Evolutionary conservation across 2,797 vertebrate species (phyloP), one percentile per base, ranked within the genome.

Genomic region (Crax fasciolata): DNA sequence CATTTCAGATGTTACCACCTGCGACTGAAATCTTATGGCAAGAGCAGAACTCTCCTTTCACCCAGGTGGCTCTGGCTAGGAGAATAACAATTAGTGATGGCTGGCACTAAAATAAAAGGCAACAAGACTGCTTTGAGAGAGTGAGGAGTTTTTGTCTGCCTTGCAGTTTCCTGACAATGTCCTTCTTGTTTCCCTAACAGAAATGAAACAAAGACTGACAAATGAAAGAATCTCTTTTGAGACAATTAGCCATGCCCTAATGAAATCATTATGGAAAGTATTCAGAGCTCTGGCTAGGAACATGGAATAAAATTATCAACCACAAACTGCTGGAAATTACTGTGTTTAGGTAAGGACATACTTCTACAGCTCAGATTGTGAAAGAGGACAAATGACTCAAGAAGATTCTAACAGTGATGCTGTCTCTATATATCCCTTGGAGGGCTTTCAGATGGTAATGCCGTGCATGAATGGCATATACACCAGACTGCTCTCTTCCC

Each of bases 181-280:
- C 75, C 28, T 68, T 41, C 32, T 17, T 44, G 63, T 75, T 89
- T 94, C 63, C 48, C 39, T 59, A 76, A 87, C 63, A 86, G 78
- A 77, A 85, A 17, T 9, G 15, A 81, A 62, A 96, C 72, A 57
- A 74, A 81, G 54, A 92, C 2, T 38, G 63, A 68, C 41, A 95
- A 94, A 23, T 70, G 44, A 66, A 90, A 95, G 32, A 89, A 65
- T 6, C 57, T 49, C 89, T 94, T 96, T 75, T 84, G 95, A 97
- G 41, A 68, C 41, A 89, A 15, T 13, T 90, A 89, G 51, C 75
- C 65, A 89, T 44, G 59, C 48, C 87, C 94, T 96, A 91, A 97
- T 93, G 94, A 92, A 91, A 96, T 72, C 91, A 89, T 84, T 80
- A 97, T 59, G 88, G 84, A 93, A 97, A 98, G 94, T 49, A 51